Percentiles rank a stretch among this genome's conserved stretches.
These are phyloP conservation scores for Agriotes lineatus DNA, from an alignment of 2,888 invertebrate genomes.

Conservation along the genomic window DNA sequence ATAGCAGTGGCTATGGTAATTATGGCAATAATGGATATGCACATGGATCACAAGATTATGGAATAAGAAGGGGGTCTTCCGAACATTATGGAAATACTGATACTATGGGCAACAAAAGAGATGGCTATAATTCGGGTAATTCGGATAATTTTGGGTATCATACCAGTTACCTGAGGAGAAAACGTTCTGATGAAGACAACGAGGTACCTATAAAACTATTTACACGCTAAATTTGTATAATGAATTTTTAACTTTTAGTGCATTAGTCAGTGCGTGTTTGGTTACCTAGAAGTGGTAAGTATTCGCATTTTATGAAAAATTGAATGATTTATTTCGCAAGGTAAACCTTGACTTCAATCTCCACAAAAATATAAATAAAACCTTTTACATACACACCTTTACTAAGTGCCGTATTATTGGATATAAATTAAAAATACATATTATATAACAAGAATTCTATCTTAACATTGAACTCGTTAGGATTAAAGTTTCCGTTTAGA, in stretches of 20 bases:
- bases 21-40: constrained; percentile 21
- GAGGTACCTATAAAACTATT: constrained; percentile 1
- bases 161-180: constrained; percentile 10
- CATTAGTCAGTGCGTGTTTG: constrained; percentile 63
- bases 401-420: too few relatives aligned
- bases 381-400: too few relatives aligned
- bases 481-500: too few relatives aligned
- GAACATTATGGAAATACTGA: neutral
- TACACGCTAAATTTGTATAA: neutral
- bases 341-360: too few relatives aligned
- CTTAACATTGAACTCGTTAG: too few relatives aligned
- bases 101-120: neutral
- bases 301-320: neutral
- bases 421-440: too few relatives aligned
- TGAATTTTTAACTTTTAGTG: constrained; percentile 54
- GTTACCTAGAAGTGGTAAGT: constrained; percentile 62
- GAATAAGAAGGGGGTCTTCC: neutral
- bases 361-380: too few relatives aligned
- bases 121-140: constrained; percentile 5
- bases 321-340: neutral
- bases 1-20: constrained; percentile 3
- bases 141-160: constrained; percentile 1
- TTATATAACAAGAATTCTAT: too few relatives aligned
- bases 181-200: constrained; percentile 42
- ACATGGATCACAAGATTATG: constrained; percentile 37